Conservation (phyloP, 2,797 vertebrate species). For the Xyrichtys novacula region DNA sequence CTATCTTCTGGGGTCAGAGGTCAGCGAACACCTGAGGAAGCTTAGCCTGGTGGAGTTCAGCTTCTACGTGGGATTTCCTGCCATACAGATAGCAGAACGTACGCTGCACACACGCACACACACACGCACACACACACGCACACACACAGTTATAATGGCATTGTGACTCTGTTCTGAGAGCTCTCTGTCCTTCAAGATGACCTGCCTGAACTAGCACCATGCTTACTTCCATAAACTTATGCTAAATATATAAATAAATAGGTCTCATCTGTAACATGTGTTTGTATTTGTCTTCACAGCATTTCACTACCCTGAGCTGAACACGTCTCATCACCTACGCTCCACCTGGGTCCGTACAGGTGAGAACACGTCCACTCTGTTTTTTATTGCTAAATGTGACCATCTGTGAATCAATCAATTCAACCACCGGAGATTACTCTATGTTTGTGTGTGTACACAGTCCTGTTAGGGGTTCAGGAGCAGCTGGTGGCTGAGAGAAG, state of each 20-base stretch:
- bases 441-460: conserved; percentile 70
- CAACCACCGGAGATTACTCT: neutral
- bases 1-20: conserved; percentile 89
- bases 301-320: conserved; percentile 94
- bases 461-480: conserved; percentile 92
- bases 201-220: no score
- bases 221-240: no score
- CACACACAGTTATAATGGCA: no score
- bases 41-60: conserved; percentile 96
- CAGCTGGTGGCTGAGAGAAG: conserved; percentile 89
- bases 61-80: conserved; percentile 95
- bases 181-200: no score
- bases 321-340: conserved; percentile 91
- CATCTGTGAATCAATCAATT: neutral
- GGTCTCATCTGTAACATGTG: no score
- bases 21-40: conserved; percentile 92
- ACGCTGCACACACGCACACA: conserved; percentile 64
- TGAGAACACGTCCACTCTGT: conserved; percentile 58
- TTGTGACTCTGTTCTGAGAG: no score
- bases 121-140: neutral
- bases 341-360: conserved; percentile 97
- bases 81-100: conserved; percentile 95
- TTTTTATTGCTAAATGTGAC: neutral
- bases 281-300: conserved; percentile 63
- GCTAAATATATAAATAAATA: no score